Evolutionary conservation across 2,113 vertebrate species (phyloP).

Genomic region (Elephantulus edwardii): DNA sequence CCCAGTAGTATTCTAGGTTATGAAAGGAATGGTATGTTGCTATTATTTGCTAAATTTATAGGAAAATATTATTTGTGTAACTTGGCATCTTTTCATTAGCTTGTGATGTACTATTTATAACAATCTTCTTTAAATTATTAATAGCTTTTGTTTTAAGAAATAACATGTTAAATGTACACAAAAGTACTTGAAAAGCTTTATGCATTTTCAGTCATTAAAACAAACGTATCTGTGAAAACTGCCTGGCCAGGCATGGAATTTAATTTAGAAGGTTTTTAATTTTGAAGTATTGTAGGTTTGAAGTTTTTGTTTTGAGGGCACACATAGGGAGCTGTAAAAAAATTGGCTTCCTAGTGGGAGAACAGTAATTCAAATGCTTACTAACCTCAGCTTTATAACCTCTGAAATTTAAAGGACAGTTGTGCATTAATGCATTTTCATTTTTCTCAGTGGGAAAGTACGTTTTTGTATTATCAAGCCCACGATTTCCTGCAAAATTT

Average conservation of each 20-base stretch:
- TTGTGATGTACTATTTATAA: constrained; percentile 33
- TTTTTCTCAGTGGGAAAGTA: constrained; percentile 74
- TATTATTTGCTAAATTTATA: constrained; percentile 56
- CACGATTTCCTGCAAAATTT: constrained; percentile 60
- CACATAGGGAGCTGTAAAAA: constrained; percentile 53
- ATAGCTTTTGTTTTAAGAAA: constrained; percentile 20
- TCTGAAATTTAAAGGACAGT: constrained; percentile 67
- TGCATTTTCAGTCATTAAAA: neutral
- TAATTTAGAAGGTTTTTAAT: constrained; percentile 27
- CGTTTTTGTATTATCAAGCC: constrained; percentile 74
- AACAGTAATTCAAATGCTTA: constrained; percentile 66
- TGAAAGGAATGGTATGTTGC: neutral
- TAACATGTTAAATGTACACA: neutral
- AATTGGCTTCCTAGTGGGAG: constrained; percentile 55
- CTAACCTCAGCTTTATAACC: constrained; percentile 57
- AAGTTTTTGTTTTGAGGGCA: constrained; percentile 49
- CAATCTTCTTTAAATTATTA: constrained; percentile 19
- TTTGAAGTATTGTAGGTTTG: neutral
- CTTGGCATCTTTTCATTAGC: constrained; percentile 36
- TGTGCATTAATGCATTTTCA: constrained; percentile 67
- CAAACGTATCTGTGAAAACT: neutral
- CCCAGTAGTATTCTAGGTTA: constrained; percentile 29
- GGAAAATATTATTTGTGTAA: constrained; percentile 51
- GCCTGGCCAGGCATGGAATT: neutral
- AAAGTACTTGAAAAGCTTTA: neutral